Percentiles rank a stretch among this genome's conserved stretches.
Evolutionary conservation across 2,888 invertebrate species (phyloP).

Genomic region (Stenotaenia linearis): DNA sequence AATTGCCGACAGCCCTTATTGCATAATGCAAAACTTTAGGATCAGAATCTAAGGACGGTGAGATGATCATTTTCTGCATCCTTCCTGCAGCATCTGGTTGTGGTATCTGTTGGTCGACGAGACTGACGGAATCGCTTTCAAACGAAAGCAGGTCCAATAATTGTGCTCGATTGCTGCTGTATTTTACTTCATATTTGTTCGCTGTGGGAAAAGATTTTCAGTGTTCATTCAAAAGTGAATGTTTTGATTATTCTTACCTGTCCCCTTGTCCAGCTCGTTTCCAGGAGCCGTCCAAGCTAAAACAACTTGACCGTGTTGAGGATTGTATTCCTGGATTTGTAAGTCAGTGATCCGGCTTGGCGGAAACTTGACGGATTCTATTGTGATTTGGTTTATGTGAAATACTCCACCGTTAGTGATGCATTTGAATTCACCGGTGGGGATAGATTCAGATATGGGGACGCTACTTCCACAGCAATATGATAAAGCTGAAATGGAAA

Average conservation of each 20-base stretch:
- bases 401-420: constrained; percentile 52
- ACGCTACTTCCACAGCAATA: constrained; percentile 53
- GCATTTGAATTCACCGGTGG: constrained; percentile 52
- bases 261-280: constrained; percentile 44
- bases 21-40: constrained; percentile 55
- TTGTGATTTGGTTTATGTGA: constrained; percentile 44
- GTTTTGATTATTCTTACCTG: constrained; percentile 42
- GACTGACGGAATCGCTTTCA: constrained; percentile 12
- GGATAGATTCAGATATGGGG: constrained; percentile 40
- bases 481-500: constrained; percentile 27
- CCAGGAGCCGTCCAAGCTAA: constrained; percentile 59
- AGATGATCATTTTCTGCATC: constrained; percentile 50
- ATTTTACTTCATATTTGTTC: constrained; percentile 46
- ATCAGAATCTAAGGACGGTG: constrained; percentile 51
- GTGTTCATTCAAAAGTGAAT: too few species aligned
- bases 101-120: too few species aligned
- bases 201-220: constrained; percentile 27
- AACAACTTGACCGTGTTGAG: constrained; percentile 52
- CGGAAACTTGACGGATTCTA: constrained; percentile 45
- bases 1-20: constrained; percentile 51
- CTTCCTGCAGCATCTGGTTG: constrained; percentile 52
- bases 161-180: not conserved
- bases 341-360: constrained; percentile 57
- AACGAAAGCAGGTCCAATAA: constrained; percentile 44
- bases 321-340: constrained; percentile 48